Percentiles rank a stretch among this genome's conserved stretches.
phyloP scores from a whole-genome alignment of 2,113 vertebrate genomes.

The Paralichthys olivaceus region DNA sequence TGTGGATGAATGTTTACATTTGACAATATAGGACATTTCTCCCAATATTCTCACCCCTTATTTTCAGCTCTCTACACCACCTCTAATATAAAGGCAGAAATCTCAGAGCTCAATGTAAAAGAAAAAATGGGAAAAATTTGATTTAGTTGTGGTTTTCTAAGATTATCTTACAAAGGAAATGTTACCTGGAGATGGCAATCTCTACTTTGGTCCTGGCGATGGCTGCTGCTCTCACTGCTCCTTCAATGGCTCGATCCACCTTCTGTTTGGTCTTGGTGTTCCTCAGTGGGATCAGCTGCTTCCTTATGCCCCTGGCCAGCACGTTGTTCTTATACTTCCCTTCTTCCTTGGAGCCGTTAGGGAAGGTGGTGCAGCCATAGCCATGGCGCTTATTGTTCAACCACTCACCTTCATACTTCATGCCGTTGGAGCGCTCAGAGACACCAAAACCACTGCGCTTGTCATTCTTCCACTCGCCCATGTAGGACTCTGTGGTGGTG shows the following conservation, averaged over 20 bases:
- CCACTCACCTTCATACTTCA: slow-evolving; percentile 98
- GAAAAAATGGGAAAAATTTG: background rate
- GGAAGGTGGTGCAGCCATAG: slow-evolving; percentile 95
- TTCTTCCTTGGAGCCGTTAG: slow-evolving; percentile 92
- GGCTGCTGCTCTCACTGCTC: slow-evolving; percentile 90
- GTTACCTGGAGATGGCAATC: slow-evolving; percentile 95
- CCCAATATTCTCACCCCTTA: too few relatives aligned
- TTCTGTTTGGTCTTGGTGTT: slow-evolving; percentile 97
- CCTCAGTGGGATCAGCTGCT: slow-evolving; percentile 93
- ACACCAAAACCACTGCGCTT: slow-evolving; percentile 94
- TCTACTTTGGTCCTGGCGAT: slow-evolving; percentile 97
- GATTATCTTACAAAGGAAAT: background rate
- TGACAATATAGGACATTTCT: too few relatives aligned
- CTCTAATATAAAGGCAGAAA: too few relatives aligned
- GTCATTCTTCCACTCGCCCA: slow-evolving; percentile 97
- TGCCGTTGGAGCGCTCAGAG: slow-evolving; percentile 94
- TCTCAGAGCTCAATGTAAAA: too few relatives aligned
- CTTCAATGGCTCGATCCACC: slow-evolving; percentile 93
- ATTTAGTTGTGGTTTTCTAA: background rate
- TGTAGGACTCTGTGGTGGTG: slow-evolving; percentile 94
- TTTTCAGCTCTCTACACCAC: too few relatives aligned
- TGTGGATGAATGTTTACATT: too few relatives aligned
- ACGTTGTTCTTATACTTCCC: slow-evolving; percentile 97
- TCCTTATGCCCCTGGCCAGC: slow-evolving; percentile 92
- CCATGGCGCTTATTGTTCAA: slow-evolving; percentile 94